Percentiles rank a stretch among this genome's conserved stretches.
Conservation (phyloP, 2,888 invertebrate genomes). For the Mycalesis mineus region DNA sequence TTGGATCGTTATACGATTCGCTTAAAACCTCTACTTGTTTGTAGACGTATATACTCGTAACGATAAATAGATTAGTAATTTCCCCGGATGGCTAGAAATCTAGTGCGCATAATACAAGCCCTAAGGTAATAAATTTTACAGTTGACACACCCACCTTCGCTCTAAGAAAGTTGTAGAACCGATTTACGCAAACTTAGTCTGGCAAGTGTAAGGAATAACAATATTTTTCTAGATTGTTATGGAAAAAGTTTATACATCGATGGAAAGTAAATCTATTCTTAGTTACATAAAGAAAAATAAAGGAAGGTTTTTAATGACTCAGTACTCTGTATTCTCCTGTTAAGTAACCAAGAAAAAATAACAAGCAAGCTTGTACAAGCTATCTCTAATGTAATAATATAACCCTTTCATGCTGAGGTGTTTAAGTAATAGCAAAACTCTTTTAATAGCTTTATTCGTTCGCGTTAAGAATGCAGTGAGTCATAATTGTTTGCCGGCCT, state of each 20-base stretch:
- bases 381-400: too few relatives aligned
- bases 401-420: too few relatives aligned
- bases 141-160: conserved; percentile 6
- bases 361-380: too few relatives aligned
- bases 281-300: neutral
- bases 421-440: neutral
- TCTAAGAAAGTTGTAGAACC: conserved; percentile 4
- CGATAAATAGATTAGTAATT: conserved; percentile 1
- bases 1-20: neutral
- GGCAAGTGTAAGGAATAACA: neutral
- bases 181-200: neutral
- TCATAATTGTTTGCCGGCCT: too few relatives aligned
- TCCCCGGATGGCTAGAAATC: conserved; percentile 5
- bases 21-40: neutral
- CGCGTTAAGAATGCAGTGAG: too few relatives aligned
- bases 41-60: neutral
- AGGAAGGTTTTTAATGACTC: too few relatives aligned
- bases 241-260: neutral
- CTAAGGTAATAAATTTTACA: conserved; percentile 7
- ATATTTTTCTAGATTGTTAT: neutral
- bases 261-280: neutral
- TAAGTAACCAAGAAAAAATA: too few relatives aligned
- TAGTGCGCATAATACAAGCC: conserved; percentile 7
- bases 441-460: too few relatives aligned
- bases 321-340: too few relatives aligned